Base-by-base conservation (phyloP, 2,888 invertebrate species). In the Xestia c-nigrum region DNA sequence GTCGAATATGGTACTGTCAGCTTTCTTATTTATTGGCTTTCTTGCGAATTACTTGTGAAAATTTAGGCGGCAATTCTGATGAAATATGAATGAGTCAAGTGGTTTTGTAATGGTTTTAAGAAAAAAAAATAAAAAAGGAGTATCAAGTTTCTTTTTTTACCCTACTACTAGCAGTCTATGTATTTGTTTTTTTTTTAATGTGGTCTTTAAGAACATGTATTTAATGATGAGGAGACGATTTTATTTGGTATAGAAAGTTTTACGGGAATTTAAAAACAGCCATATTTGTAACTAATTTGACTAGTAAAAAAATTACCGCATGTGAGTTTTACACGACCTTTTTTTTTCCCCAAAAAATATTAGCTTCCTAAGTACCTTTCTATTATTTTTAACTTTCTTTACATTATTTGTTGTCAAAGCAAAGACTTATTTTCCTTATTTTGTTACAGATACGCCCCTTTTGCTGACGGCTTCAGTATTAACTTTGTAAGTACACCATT, bases 1-100 rank as follows among this genome's bases (percentile, higher is more conserved):
- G 72, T 88, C 85, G 83, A 88, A 90, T 90, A 89, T 89, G 89
- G 89, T 83, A 87, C 87, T 82, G 81, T 83, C 89, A 89, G 89
- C 93, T 93, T 93, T 93, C 93, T 90, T 93, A 88, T 92, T 91
- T 90, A 91, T 89, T 89, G 85, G 76, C 74, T 84, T 83, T 88
- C 86, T 85, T 89, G 86, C 85, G 80, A 84, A 86, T 86, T 85
- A 83, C 75, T 81, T 80, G 71, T 74, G 52, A 74, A 78, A 74
- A 75, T 81, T 75, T 78, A 65, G 80, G 46, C 65, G 65, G 50
- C 61, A 46, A 38, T 80, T 81, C 78, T 80, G 79, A 75, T 78
- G 77, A 81, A 83, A 76, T 76, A 78, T 80, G 74, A 80, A 81
- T 82, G 77, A 80, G 73, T 66, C 66, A 47, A 72, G 66, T 73